Evolutionary conservation across 2,113 vertebrate species (phyloP).

Genomic region (Dicrurus megarhynchus): DNA sequence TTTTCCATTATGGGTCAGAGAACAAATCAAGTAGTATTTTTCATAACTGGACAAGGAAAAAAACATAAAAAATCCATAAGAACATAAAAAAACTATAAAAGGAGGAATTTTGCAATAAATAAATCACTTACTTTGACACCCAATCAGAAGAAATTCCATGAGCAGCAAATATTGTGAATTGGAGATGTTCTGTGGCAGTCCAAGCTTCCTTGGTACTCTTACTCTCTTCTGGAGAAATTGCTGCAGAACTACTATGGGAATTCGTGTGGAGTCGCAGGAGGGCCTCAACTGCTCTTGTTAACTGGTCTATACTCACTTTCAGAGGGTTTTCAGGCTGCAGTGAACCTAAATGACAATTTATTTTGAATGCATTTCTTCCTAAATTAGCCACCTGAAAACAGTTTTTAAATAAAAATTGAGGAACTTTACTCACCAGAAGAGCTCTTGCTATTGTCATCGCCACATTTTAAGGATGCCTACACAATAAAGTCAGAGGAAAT

Average conservation of each 20-base stretch:
- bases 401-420: not conserved
- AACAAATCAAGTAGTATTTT: conserved; percentile 94
- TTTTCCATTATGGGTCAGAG: conserved; percentile 91
- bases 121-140: conserved; percentile 88
- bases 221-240: conserved; percentile 5
- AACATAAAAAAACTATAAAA: not conserved
- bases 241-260: conserved; percentile 63
- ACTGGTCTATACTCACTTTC: conserved; percentile 77
- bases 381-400: not conserved
- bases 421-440: conserved; percentile 61
- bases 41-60: conserved; percentile 82
- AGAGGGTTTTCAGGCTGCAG: conserved; percentile 73
- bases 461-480: conserved; percentile 77
- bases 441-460: conserved; percentile 43
- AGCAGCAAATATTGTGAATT: conserved; percentile 90
- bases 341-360: conserved; percentile 62
- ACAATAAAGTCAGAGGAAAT: not conserved
- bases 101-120: not conserved
- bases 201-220: conserved; percentile 82
- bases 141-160: conserved; percentile 89
- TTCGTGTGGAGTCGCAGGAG: conserved; percentile 84
- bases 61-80: not conserved
- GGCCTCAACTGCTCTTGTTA: conserved; percentile 86
- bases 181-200: conserved; percentile 87
- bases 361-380: not conserved